Evolutionary conservation across 2,888 invertebrate genomes (phyloP), one percentile per base, ranked within the genome.

Genomic region (Toxonevra muliebris): DNA sequence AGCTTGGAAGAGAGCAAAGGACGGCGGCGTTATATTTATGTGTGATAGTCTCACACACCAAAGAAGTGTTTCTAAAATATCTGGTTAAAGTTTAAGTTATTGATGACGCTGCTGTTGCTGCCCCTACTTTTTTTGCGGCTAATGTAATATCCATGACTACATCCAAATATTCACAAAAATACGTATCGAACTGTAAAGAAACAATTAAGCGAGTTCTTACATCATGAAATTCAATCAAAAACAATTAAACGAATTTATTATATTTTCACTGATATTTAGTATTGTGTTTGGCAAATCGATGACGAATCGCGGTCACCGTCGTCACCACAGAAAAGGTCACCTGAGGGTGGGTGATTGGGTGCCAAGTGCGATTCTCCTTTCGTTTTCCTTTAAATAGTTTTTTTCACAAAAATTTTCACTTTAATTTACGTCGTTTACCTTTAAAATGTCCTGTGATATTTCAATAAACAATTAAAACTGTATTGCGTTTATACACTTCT

Each of bases 271-370:
- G 76, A 76, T 76, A 74, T 72, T 73, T 71, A 43, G 50, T 4
- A 4, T 30, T 30, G 30, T 30, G 30, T 77, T 76, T 75, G 70
- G 69, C 74, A 75, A 81, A 80, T 81, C 80, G 82, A 81, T 81
- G 82, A 81, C 81, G 80, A 80, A 81, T 80, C 75, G 76, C 74
- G 73, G 73, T 54, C 65, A 52, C 53, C 48, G 55, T 70, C 60
- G 55, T 70, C 60, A 55, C 53, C 59, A 40, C 58, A 69, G 64
- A 61, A 62, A 43, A 50, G 17, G 55, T 50, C 59, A 65, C 61
- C 41, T 48, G 55, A 45, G 12, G 52, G 65, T 59, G 52, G 30
- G 30, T 30, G 30, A 30, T 30, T 4, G 30, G 30, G 30, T 30
- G 30, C 30, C 30, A 30, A 30, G 30, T 30, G 30, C 30, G 30